These are phyloP conservation scores for Aepyceros melampus DNA, from an alignment of 2,113 vertebrate species.

Conservation along the genomic window DNA sequence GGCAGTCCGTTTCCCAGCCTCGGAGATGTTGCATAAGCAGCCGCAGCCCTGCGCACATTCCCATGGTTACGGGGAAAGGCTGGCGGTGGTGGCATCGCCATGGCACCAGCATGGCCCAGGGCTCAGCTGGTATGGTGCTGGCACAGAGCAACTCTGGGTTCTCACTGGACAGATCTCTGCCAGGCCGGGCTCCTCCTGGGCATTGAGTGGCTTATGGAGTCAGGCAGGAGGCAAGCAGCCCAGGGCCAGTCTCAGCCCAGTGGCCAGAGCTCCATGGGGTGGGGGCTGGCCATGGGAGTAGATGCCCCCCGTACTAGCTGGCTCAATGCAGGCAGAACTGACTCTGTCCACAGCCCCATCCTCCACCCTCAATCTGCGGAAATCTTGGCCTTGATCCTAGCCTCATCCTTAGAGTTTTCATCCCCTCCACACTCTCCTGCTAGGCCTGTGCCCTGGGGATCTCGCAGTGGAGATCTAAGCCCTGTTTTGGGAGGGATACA, in stretches of 20 bases:
- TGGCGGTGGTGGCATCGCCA: constrained; percentile 41
- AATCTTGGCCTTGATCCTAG: background rate
- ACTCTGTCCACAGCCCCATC: background rate
- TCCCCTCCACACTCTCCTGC: too few species aligned
- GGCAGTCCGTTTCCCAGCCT: background rate
- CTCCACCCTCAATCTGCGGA: background rate
- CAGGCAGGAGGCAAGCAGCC: background rate
- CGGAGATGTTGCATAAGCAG: background rate
- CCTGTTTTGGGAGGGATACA: too few species aligned
- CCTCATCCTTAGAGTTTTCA: background rate
- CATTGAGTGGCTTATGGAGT: background rate
- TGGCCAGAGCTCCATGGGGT: fast-evolving
- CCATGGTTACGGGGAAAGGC: constrained; percentile 57
- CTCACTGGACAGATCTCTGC: background rate
- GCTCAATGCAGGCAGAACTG: background rate
- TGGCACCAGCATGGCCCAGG: background rate
- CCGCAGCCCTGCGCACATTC: background rate
- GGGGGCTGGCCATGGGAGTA: too few species aligned
- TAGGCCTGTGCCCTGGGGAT: background rate
- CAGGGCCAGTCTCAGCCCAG: background rate
- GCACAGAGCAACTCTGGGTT: background rate
- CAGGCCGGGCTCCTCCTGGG: background rate
- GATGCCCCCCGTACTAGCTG: too few species aligned
- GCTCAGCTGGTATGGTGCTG: background rate
- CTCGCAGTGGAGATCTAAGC: background rate